Base-by-base conservation (phyloP, 2,113 vertebrate species). In the Periophthalmus modestus region DNA sequence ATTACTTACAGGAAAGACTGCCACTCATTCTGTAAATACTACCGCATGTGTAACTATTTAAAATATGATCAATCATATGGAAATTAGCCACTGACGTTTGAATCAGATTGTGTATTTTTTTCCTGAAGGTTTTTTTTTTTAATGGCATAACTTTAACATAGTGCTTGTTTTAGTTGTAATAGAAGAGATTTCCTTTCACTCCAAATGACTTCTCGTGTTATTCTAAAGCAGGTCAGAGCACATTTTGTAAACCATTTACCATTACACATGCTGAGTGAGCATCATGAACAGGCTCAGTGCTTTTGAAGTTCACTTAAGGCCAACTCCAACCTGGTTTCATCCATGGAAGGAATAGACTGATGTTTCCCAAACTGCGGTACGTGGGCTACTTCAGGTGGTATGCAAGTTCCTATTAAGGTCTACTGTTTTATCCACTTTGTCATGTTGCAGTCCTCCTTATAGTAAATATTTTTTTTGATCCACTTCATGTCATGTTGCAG, bases 161-260 rank as follows among this genome's bases (percentile, higher is more conserved):
- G 13, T 33, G 7, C 21, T 23, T 57, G 2, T 59, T 59, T 59
- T 12, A 13, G 10, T 5, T 59, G 57, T 59, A 43, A 43, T 10
- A 43, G 39, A 43, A 43, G 39, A 43, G 39, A 43, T 10, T 43
- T 43, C 39, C 39, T 9, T 34, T 33, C 15, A 18, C 28, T 62
- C 15, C 16, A 14, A 62, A 34, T 62, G 13, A 15, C 59, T 28
- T 9, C 59, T 62, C 6, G 59, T 6, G 28, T 15, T 2, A 18
- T 62, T 62, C 13, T 28, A 34, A 62, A 62, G 23, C 28, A 62
- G 59, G 59, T 62, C 59, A 62, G 24, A 62, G 28, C 7, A 28
- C 59, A 62, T 62, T 28, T 62, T 62, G 59, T 62, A 62, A 62
- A 62, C 59, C 59, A 34, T 62, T 62, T 62, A 34, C 28, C 28